Evolutionary conservation across 2,888 invertebrate genomes (phyloP).

Genomic region (Dilophus febrilis): DNA sequence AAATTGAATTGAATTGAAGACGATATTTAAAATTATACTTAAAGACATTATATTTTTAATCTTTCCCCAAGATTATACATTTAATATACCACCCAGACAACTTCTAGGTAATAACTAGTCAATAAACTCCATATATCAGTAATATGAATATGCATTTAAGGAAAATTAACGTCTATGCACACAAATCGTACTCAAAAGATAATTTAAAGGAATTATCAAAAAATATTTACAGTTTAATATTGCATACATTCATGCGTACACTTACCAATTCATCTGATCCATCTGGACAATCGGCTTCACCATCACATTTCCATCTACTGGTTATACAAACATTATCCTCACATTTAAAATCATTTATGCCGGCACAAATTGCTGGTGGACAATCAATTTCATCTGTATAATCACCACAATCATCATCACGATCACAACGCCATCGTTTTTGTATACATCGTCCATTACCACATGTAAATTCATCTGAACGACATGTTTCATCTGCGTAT

Average conservation of each 20-base stretch:
- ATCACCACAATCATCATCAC: constrained; percentile 76
- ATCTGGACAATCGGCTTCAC: constrained; percentile 70
- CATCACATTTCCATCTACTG: constrained; percentile 71
- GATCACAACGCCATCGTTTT: constrained; percentile 71
- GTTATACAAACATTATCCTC: constrained; percentile 62
- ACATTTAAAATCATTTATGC: constrained; percentile 58
- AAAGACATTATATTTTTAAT: too few relatives aligned
- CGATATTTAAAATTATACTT: too few relatives aligned
- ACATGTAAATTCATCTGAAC: constrained; percentile 86
- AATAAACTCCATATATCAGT: too few relatives aligned
- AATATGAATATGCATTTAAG: too few relatives aligned
- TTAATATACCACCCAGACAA: too few relatives aligned
- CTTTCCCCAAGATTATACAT: too few relatives aligned
- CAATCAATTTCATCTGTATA: constrained; percentile 67
- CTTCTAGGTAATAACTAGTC: too few relatives aligned
- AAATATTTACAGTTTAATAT: too few relatives aligned
- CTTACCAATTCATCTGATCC: constrained; percentile 62
- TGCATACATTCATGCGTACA: constrained; percentile 9
- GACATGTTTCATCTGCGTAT: constrained; percentile 71
- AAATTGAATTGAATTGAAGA: too few relatives aligned
- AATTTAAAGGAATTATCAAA: too few relatives aligned
- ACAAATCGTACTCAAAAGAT: too few relatives aligned
- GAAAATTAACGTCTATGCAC: too few relatives aligned
- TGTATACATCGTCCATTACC: constrained; percentile 77
- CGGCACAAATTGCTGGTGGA: constrained; percentile 47